Percentiles rank a stretch among this genome's conserved stretches.
phyloP scores from a whole-genome alignment of 1,140 invertebrate species.

The Stegodyphus mimosarum region DNA sequence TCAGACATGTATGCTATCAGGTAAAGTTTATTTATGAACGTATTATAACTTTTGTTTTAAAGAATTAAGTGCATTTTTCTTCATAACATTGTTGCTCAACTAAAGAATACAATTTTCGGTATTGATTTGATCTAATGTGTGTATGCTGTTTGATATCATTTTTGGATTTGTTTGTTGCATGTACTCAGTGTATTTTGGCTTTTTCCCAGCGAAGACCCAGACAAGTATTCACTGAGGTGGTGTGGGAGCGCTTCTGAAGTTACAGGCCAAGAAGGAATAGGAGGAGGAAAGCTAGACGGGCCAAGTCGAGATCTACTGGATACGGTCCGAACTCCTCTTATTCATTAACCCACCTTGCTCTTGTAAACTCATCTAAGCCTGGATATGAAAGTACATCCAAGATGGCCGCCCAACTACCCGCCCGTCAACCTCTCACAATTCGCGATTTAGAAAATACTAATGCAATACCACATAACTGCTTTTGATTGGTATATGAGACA shows the following conservation, averaged over 20 bases:
- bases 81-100: too few species aligned
- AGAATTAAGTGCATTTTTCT: too few species aligned
- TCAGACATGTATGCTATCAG: too few species aligned
- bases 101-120: too few species aligned
- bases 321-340: conserved; percentile 48
- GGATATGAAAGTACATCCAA: conserved; percentile 19
- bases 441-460: conserved; percentile 14
- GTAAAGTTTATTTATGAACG: too few species aligned
- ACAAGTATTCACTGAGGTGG: conserved; percentile 62
- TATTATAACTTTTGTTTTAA: too few species aligned
- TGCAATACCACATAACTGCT: conserved; percentile 12
- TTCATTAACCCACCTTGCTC: conserved; percentile 30
- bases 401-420: conserved; percentile 29
- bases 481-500: conserved; percentile 14
- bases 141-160: too few species aligned
- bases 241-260: conserved; percentile 50
- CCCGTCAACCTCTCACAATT: conserved; percentile 30
- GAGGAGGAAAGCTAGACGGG: conserved; percentile 22
- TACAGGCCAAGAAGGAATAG: conserved; percentile 2
- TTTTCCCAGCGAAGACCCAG: conserved; percentile 62
- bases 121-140: too few species aligned
- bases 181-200: conserved; percentile 54
- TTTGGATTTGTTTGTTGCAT: background rate
- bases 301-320: conserved; percentile 8
- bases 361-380: conserved; percentile 23